These are phyloP conservation scores for Dryadula phaetusa DNA, from an alignment of 2,888 invertebrate genomes.

Conservation along the genomic window DNA sequence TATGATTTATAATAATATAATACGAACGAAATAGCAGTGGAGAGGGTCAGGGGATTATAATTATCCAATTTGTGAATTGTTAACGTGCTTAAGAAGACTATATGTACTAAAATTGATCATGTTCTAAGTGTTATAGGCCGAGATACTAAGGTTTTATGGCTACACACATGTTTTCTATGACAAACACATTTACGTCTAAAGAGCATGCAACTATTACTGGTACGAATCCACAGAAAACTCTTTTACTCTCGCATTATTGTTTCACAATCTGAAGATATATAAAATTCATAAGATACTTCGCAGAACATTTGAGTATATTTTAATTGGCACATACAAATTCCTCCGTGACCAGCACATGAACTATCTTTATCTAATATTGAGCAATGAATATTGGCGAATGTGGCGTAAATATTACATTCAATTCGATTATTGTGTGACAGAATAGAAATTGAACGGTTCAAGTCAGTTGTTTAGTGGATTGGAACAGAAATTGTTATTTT, in stretches of 20 bases:
- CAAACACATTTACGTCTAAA: slow-evolving; percentile 69
- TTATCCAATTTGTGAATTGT: slow-evolving; percentile 33
- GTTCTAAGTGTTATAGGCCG: slow-evolving; percentile 60
- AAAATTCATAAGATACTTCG: slow-evolving; percentile 62
- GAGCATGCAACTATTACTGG: slow-evolving; percentile 70
- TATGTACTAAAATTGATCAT: slow-evolving; percentile 47
- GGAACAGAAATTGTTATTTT: slow-evolving; percentile 2
- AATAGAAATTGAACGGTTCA: slow-evolving; percentile 14
- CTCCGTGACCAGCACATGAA: slow-evolving; percentile 67
- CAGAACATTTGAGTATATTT: slow-evolving; percentile 44
- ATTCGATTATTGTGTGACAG: slow-evolving; percentile 18
- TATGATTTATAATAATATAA: slow-evolving; percentile 30
- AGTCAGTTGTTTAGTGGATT: slow-evolving; percentile 4
- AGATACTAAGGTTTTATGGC: slow-evolving; percentile 63
- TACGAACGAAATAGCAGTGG: slow-evolving; percentile 23
- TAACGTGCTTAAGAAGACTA: slow-evolving; percentile 48
- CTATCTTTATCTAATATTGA: slow-evolving; percentile 50
- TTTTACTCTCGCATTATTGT: slow-evolving; percentile 31
- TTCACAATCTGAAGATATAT: slow-evolving; percentile 42
- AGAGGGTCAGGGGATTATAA: slow-evolving; percentile 16
- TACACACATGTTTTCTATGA: slow-evolving; percentile 72
- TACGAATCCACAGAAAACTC: slow-evolving; percentile 40
- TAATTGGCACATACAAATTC: slow-evolving; percentile 63
- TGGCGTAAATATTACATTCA: slow-evolving; percentile 28
- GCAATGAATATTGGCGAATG: slow-evolving; percentile 50